Evolutionary conservation across 2,888 invertebrate genomes (phyloP).

Genomic region (Ophion costatus): DNA sequence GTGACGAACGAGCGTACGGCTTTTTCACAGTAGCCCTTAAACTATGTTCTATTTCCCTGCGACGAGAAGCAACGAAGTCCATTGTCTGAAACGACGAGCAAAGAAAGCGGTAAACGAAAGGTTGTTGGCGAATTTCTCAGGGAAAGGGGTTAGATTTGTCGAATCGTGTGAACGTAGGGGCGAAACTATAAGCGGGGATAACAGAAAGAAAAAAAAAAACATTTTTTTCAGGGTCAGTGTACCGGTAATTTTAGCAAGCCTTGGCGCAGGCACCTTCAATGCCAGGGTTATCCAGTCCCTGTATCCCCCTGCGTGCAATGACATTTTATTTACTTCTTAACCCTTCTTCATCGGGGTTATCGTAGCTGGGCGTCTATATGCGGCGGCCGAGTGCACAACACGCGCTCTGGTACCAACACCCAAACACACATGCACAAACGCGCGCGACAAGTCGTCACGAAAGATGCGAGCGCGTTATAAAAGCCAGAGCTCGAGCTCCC

Average conservation of each 20-base stretch:
- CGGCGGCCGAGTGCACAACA: not conserved
- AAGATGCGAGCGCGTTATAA: slow-evolving; percentile 74
- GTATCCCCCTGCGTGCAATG: slow-evolving; percentile 68
- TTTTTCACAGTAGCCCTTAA: too few relatives aligned
- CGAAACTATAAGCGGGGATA: not conserved
- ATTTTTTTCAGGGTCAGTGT: slow-evolving; percentile 1
- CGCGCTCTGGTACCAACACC: slow-evolving; percentile 67
- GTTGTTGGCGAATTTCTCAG: not conserved
- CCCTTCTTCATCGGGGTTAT: slow-evolving; percentile 75
- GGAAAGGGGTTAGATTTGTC: not conserved
- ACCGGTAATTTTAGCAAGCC: slow-evolving; percentile 8
- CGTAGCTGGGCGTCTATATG: slow-evolving; percentile 41
- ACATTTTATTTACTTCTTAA: slow-evolving; percentile 48
- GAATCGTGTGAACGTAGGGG: not conserved
- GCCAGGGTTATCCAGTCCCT: slow-evolving; percentile 75
- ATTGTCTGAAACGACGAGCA: not conserved
- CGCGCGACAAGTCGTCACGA: slow-evolving; percentile 31
- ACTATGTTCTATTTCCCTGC: not conserved
- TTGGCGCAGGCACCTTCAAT: slow-evolving; percentile 67
- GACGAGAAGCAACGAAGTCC: not conserved
- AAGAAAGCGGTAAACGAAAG: not conserved
- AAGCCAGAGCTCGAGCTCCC: slow-evolving; percentile 70
- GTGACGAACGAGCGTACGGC: too few relatives aligned
- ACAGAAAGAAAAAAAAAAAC: slow-evolving; percentile 27
- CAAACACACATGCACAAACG: slow-evolving; percentile 19